Evolutionary conservation across 2,797 vertebrate genomes (phyloP), one percentile per base, ranked within the genome.

Genomic region (Ctenochaetus hawaiiensis): DNA sequence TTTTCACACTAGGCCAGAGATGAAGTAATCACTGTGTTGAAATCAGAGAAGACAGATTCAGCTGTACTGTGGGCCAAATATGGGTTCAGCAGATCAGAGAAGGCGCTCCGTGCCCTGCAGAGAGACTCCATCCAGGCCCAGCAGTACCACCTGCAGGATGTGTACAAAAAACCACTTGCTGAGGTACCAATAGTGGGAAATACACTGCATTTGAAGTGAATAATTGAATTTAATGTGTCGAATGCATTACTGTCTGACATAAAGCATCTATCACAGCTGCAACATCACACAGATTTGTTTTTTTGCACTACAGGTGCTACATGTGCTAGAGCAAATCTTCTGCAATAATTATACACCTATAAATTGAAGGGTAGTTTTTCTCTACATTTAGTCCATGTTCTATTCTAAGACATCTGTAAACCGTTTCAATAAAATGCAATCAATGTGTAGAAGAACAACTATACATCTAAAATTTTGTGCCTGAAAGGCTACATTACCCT

Each of bases 1-100:
- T 45, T 81, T 67, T 34, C 30, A 9, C 73, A 56, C 67, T 88
- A 99, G 97, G 97, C 97, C 84, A 95, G 96, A 89, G 97, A 99
- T 93, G 97, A 99, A 92, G 97, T 97, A 84, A 97, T 98, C 81
- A 94, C 95, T 5, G 94, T 98, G 87, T 88, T 99, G 90, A 97
- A 96, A 90, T 96, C 96, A 66, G 96, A 99, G 91, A 97, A 95
- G 93, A 96, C 95, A 68, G 96, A 98, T 84, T 87, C 95, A 53
- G 95, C 95, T 87, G 91, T 95, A 84, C 94, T 98, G 72, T 96
- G 96, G 94, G 96, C 96, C 85, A 96, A 96, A 66, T 99, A 98
- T 1, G 97, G 97, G 68, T 96, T 96, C 88, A 95, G 95, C 51
- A 94, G 95, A 78, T 96, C 95, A 63, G 96, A 95, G 82, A 95